These are phyloP conservation scores for Nymphalis urticae DNA, from an alignment of 2,888 invertebrate species.

Conservation along the genomic window DNA sequence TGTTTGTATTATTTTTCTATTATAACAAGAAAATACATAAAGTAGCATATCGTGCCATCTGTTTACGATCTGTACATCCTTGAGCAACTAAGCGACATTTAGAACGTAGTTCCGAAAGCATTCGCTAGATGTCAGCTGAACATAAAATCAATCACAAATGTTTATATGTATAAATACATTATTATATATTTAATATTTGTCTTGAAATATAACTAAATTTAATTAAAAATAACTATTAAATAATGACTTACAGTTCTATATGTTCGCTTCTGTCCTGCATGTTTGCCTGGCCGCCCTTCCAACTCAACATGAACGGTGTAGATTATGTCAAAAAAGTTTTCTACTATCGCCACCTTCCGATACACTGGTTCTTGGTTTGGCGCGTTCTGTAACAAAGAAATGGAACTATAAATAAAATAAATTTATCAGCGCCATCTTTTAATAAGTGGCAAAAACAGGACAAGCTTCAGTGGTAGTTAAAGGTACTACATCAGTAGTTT, in stretches of 20 bases:
- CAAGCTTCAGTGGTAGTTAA: too few species aligned
- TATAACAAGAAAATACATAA: background rate
- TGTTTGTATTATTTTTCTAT: background rate
- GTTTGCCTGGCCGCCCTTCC: slow-evolving; percentile 95
- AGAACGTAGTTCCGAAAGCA: background rate
- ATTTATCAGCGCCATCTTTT: slow-evolving; percentile 47
- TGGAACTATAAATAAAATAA: background rate
- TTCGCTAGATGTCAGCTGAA: slow-evolving; percentile 36
- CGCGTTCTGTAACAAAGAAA: slow-evolving; percentile 84
- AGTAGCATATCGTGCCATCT: slow-evolving; percentile 23
- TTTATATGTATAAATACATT: too few species aligned
- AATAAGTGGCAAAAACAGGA: background rate
- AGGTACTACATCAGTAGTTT: slow-evolving; percentile 19
- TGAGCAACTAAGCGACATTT: background rate
- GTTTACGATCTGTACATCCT: background rate
- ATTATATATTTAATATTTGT: background rate
- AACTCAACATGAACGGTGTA: slow-evolving; percentile 97
- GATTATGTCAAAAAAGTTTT: slow-evolving; percentile 98
- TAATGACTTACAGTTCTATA: slow-evolving; percentile 92
- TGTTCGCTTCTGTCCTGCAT: slow-evolving; percentile 98
- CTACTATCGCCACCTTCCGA: slow-evolving; percentile 97
- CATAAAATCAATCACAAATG: background rate
- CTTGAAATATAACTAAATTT: background rate
- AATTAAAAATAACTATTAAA: background rate
- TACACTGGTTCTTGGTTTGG: slow-evolving; percentile 87